These are phyloP conservation scores for Carcina quercana DNA, from an alignment of 2,888 invertebrate genomes.

Conservation along the genomic window DNA sequence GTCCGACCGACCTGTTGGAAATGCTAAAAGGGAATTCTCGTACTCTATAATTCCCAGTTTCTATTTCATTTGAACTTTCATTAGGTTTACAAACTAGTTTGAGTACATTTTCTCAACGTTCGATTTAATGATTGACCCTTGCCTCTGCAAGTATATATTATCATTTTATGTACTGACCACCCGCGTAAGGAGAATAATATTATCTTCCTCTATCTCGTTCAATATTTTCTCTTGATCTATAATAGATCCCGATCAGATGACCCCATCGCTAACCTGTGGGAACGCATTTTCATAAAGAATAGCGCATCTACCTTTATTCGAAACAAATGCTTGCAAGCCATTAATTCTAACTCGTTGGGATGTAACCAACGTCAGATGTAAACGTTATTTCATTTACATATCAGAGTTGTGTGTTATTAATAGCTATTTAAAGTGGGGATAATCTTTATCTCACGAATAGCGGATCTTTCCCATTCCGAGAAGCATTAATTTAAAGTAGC, in stretches of 20 bases:
- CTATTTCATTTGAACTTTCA: conserved; percentile 11
- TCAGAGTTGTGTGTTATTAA: conserved; percentile 20
- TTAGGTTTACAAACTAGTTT: conserved; percentile 7
- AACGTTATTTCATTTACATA: too few species aligned
- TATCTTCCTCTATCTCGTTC: conserved; percentile 43
- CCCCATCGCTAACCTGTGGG: conserved; percentile 39
- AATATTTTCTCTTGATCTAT: conserved; percentile 58
- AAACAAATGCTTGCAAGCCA: too few species aligned
- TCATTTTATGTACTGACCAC: conserved; percentile 32
- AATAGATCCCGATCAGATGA: conserved; percentile 56
- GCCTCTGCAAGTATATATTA: conserved; percentile 15
- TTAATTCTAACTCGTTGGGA: too few species aligned
- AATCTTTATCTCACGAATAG: conserved; percentile 21
- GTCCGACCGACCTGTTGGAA: too few species aligned
- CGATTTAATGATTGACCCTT: conserved; percentile 19
- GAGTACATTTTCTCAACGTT: conserved; percentile 4
- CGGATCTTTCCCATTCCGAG: conserved; percentile 28
- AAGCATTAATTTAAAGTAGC: conserved; percentile 35
- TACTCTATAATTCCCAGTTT: too few species aligned
- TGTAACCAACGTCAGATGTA: too few species aligned
- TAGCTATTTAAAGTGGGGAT: conserved; percentile 14
- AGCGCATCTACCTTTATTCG: conserved; percentile 26
- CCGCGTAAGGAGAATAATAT: conserved; percentile 25
- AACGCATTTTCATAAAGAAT: conserved; percentile 37
- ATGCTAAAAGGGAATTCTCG: too few species aligned